These are phyloP conservation scores for Bujurquina vittata DNA, from an alignment of 2,113 vertebrate genomes.

Conservation along the genomic window DNA sequence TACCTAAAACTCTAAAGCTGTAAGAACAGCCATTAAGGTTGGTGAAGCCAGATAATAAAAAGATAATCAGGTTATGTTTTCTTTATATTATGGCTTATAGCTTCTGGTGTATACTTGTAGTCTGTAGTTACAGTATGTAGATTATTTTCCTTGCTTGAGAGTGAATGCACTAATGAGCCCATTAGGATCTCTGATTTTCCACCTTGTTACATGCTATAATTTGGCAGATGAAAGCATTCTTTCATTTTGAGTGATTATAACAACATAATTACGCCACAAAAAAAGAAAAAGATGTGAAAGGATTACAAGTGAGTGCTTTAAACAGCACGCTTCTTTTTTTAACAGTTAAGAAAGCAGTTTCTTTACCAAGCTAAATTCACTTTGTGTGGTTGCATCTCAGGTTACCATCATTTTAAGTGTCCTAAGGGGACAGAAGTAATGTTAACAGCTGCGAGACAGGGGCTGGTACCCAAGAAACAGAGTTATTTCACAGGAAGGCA, in stretches of 20 bases:
- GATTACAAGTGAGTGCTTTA: not conserved
- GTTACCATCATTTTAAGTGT: not conserved
- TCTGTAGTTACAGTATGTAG: not conserved
- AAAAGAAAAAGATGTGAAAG: too few species aligned
- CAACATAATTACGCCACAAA: not conserved
- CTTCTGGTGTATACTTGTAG: not conserved
- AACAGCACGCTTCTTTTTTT: not conserved
- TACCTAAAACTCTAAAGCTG: not conserved
- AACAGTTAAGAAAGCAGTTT: not conserved
- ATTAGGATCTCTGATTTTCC: slow-evolving; percentile 34
- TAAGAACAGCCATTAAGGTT: not conserved
- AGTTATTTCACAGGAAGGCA: not conserved
- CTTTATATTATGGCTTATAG: not conserved
- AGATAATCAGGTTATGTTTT: not conserved
- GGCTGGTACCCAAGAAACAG: not conserved
- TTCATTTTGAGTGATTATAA: not conserved
- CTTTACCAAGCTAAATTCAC: not conserved
- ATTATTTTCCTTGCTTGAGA: slow-evolving; percentile 17
- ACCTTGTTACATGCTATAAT: slow-evolving; percentile 20
- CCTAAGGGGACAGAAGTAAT: not conserved
- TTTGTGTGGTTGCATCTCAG: not conserved
- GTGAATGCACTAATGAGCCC: slow-evolving; percentile 35
- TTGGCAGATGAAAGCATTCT: not conserved
- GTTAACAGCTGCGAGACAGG: not conserved
- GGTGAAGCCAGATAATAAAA: not conserved